phyloP scores from a whole-genome alignment of 2,113 vertebrate genomes.

The Phodopus roborovskii region DNA sequence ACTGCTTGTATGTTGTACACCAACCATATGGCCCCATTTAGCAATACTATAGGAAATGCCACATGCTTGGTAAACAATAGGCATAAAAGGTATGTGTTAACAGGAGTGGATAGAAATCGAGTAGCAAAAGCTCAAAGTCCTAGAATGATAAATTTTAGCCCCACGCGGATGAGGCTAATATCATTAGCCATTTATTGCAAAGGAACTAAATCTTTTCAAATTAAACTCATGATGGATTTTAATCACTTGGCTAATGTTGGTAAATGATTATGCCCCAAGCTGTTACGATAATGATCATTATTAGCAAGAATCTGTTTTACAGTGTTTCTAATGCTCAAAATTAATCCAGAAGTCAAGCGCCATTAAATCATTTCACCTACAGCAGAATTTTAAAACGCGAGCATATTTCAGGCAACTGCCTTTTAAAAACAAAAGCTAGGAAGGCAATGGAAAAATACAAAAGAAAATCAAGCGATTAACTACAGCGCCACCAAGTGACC shows the following conservation, averaged over 20 bases:
- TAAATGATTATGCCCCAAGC: constrained; percentile 71
- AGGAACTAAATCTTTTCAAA: constrained; percentile 72
- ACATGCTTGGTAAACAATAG: constrained; percentile 55
- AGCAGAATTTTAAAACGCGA: constrained; percentile 59
- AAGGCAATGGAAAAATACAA: constrained; percentile 4
- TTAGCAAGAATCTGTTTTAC: constrained; percentile 74
- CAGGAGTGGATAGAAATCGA: constrained; percentile 43
- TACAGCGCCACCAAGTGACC: constrained; percentile 87
- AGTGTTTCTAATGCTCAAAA: constrained; percentile 72
- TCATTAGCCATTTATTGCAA: constrained; percentile 68
- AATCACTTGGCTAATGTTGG: constrained; percentile 76
- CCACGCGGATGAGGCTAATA: constrained; percentile 64
- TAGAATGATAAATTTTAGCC: constrained; percentile 58
- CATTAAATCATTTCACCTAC: constrained; percentile 74
- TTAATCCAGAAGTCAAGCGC: constrained; percentile 72
- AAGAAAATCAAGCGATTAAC: constrained; percentile 76
- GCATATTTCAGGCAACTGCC: constrained; percentile 35
- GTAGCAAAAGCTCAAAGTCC: constrained; percentile 46
- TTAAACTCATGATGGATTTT: constrained; percentile 78
- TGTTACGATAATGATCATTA: constrained; percentile 70
- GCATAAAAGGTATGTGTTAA: not conserved
- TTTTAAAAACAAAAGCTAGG: constrained; percentile 66
- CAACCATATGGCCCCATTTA: constrained; percentile 69
- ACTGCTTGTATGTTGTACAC: not conserved
- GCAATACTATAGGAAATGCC: not conserved